Evolutionary conservation across 2,113 vertebrate species (phyloP), one percentile per base, ranked within the genome.

Genomic region (Pseudopipra pipra): DNA sequence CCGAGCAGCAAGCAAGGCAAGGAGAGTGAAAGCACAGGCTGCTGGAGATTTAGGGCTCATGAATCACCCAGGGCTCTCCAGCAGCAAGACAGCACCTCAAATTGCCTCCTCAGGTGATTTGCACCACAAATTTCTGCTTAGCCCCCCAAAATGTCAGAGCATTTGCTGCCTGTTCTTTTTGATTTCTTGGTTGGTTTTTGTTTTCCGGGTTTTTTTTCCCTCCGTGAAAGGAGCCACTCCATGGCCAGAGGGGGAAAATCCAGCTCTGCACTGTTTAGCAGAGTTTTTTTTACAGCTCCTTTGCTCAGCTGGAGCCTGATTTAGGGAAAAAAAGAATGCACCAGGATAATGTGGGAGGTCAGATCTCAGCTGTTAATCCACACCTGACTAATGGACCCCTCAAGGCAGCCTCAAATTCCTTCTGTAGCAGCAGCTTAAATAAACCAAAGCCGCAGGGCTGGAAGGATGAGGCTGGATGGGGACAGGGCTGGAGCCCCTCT

Each of bases 1-100:
- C 11, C 0, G 5, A 78, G 62, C 56, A 41, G 49, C 39, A 35
- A 33, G 77, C 5, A 0, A 0, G 3, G 75, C 6, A 2, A 11
- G 27, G 55, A 65, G 77, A 65, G 46, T 9, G 76, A 31, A 31
- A 90, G 46, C 14, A 0, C 21, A 1, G 59, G 5, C 55, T 83
- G 68, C 47, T 12, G 71, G 59, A 77, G 76, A 87, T 93, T 81
- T 65, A 90, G 43, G 70, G 68, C 76, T 91, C 65, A 3, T 84
- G 83, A 90, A 95, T 95, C 91, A 92, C 35, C 44, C 35, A 4
- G 14, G 8, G 35, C 79, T 80, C 21, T 84, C 74, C 63, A 84
- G 58, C 58, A 59, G 41, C 47, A 41, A 5, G 0, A 33, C 59
- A 70, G 52, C 80, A 67, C 51, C 80, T 81, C 43, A 9, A 11